These are phyloP conservation scores for Sebastes fasciatus DNA, from an alignment of 2,113 vertebrate species.

Conservation along the genomic window DNA sequence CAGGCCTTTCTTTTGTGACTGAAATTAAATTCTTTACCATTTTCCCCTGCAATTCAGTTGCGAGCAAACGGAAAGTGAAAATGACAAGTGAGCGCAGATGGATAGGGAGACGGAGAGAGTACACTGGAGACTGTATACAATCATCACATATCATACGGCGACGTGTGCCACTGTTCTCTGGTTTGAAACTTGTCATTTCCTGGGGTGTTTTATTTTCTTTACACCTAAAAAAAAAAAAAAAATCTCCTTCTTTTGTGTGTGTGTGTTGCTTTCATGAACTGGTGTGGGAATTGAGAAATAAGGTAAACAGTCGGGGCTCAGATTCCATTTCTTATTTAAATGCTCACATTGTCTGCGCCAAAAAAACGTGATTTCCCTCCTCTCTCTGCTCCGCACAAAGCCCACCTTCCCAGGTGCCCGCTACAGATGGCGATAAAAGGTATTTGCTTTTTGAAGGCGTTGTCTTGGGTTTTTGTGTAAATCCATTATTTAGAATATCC, in stretches of 20 bases:
- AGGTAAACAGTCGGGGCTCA: slow-evolving; percentile 71
- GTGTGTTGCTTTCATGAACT: slow-evolving; percentile 52
- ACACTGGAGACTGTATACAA: slow-evolving; percentile 38
- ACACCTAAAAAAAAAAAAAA: slow-evolving; percentile 18
- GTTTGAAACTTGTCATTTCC: slow-evolving; percentile 40
- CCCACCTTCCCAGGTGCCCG: slow-evolving; percentile 74
- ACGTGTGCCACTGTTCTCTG: slow-evolving; percentile 11
- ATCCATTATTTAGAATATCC: slow-evolving; percentile 81
- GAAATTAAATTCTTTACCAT: slow-evolving; percentile 10
- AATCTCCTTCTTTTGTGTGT: slow-evolving; percentile 29
- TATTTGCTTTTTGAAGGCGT: slow-evolving; percentile 78
- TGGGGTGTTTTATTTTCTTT: slow-evolving; percentile 24
- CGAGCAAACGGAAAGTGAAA: slow-evolving; percentile 36
- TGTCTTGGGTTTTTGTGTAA: slow-evolving; percentile 78
- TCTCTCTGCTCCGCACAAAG: slow-evolving; percentile 77
- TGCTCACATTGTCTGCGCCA: slow-evolving; percentile 78
- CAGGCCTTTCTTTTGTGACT: slow-evolving; percentile 6
- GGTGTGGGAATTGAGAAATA: slow-evolving; percentile 71
- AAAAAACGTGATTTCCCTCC: slow-evolving; percentile 81
- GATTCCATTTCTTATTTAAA: slow-evolving; percentile 82
- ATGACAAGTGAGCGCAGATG: slow-evolving; percentile 22
- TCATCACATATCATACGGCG: slow-evolving; percentile 15
- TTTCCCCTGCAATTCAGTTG: slow-evolving; percentile 2
- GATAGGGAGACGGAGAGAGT: slow-evolving; percentile 1
- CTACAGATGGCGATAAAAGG: slow-evolving; percentile 81